Evolutionary conservation across 2,797 vertebrate genomes (phyloP).

Genomic region (Pantherophis vulpinus): DNA sequence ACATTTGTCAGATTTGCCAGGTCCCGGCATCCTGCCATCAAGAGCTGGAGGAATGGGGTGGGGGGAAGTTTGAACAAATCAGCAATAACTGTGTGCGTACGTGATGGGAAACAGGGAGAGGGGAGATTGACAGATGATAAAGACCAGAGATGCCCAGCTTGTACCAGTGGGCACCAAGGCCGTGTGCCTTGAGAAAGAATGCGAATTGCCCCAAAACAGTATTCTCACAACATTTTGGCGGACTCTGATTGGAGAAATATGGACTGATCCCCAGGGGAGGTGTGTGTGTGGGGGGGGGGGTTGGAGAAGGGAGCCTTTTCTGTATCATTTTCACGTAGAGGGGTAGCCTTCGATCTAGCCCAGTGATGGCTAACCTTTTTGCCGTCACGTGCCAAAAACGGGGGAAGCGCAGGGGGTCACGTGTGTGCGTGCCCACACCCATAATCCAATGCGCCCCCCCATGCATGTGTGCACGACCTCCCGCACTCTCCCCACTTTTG

Average conservation of each 20-base stretch:
- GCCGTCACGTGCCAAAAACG: too few species aligned
- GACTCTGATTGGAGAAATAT: background rate
- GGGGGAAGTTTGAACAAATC: background rate
- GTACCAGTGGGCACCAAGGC: too few species aligned
- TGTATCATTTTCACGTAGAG: background rate
- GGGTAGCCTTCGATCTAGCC: background rate
- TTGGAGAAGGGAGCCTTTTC: background rate
- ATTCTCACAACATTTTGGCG: background rate
- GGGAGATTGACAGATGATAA: background rate
- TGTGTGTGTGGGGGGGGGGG: too few species aligned
- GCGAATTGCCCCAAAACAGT: background rate
- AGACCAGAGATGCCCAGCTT: too few species aligned
- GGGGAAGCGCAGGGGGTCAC: too few species aligned
- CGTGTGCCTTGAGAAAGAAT: background rate
- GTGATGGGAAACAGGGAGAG: background rate
- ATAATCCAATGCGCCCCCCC: too few species aligned
- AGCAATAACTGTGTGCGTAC: background rate
- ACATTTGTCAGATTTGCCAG: background rate
- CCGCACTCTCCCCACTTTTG: too few species aligned
- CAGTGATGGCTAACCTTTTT: too few species aligned
- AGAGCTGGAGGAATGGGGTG: background rate
- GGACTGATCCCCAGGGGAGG: rapidly evolving
- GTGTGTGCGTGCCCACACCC: too few species aligned
- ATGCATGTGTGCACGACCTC: too few species aligned
- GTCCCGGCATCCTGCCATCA: background rate